Base-by-base conservation (phyloP, 2,797 vertebrate genomes). In the Phalanger gymnotis region DNA sequence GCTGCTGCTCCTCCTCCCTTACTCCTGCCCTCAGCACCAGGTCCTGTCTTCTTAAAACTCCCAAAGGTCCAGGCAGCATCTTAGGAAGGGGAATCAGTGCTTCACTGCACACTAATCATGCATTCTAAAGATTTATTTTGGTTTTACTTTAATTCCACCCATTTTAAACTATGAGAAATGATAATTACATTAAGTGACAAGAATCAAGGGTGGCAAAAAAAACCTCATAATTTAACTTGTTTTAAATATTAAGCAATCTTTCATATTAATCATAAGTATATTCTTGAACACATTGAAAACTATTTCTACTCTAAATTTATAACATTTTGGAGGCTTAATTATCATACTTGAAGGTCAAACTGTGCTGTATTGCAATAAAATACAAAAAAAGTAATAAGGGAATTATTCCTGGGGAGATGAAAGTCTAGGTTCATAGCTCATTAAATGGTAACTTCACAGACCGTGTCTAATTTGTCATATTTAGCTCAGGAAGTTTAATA, bases 291-390 rank as follows among this genome's bases (percentile, higher is more conserved):
- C 81, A 98, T 96, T 92, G 91, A 94, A 98, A 99, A 98, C 96
- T 97, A 96, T 91, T 96, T 90, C 91, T 97, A 89, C 93, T 98
- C 91, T 96, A 95, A 95, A 97, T 98, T 95, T 98, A 96, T 98
- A 12, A 97, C 98, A 96, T 98, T 98, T 97, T 95, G 93, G 95
- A 93, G 96, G 96, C 92, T 98, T 98, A 98, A 98, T 98, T 98
- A 98, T 96, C 98, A 97, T 94, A 97, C 93, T 90, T 98, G 97
- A 98, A 99, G 98, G 98, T 98, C 96, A 98, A 98, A 97, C 95
- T 98, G 93, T 96, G 87, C 95, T 98, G 91, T 97, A 98, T 97
- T 98, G 94, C 93, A 98, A 96, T 97, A 95, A 97, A 98, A 97
- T 97, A 98, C 97, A 98, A 98, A 98, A 81, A 97, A 98, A 96